Evolutionary conservation across 1,140 invertebrate species (phyloP).

Genomic region (Drosophila murphyi): DNA sequence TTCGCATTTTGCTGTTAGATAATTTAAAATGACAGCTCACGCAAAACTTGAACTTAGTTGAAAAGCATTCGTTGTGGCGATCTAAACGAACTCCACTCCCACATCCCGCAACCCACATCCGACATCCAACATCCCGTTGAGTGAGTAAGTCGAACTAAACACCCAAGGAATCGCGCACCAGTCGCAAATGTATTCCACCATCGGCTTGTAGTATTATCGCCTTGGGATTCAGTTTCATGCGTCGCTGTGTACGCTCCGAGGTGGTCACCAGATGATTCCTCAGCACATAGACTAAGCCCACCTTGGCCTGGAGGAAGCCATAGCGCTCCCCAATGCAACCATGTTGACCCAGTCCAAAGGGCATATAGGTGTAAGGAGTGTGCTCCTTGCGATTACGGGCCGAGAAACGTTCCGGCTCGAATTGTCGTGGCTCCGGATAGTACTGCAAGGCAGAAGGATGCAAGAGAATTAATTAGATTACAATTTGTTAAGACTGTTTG

Average conservation of each 20-base stretch:
- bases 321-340: conserved; percentile 89
- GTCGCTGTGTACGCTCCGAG: conserved; percentile 59
- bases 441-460: conserved; percentile 84
- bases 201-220: conserved; percentile 73
- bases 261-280: conserved; percentile 70
- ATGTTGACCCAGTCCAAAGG: conserved; percentile 92
- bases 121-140: too few species aligned
- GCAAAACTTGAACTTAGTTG: conserved; percentile 57
- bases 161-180: conserved; percentile 74
- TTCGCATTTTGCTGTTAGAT: conserved; percentile 19
- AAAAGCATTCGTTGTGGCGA: conserved; percentile 37
- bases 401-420: conserved; percentile 88
- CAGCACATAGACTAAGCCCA: conserved; percentile 71
- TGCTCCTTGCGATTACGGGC: conserved; percentile 84
- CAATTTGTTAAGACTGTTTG: not conserved
- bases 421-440: conserved; percentile 89
- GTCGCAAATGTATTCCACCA: conserved; percentile 65
- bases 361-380: conserved; percentile 87
- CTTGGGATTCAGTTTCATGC: conserved; percentile 70
- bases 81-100: not conserved
- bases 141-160: conserved; percentile 37
- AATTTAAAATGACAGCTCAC: conserved; percentile 65
- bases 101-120: not conserved
- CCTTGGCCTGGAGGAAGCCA: conserved; percentile 69
- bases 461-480: not conserved